phyloP scores from a whole-genome alignment of 2,888 invertebrate genomes.

The Dicyrtomina minuta region DNA sequence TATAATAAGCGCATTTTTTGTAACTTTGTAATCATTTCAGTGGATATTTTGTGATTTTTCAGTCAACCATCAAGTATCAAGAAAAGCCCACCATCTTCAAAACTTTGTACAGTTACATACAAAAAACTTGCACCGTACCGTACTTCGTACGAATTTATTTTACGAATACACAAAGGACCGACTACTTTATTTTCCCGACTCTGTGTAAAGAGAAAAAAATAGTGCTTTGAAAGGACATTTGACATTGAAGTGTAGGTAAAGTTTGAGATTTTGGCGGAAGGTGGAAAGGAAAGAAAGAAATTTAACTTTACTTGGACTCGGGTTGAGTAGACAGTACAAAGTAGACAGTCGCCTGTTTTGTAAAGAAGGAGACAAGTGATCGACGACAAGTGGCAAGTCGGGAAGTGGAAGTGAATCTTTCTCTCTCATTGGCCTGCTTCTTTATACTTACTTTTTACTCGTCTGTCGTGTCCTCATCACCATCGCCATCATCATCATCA shows the following conservation, averaged over 20 bases:
- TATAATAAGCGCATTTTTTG: too few species aligned
- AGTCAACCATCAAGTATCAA: too few species aligned
- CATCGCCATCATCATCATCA: neutral
- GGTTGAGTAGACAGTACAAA: neutral
- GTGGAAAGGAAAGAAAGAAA: neutral
- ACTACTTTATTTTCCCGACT: too few species aligned
- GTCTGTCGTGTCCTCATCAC: neutral
- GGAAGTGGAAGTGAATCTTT: slow-evolving; percentile 11
- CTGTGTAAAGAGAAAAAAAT: too few species aligned
- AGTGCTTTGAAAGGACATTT: neutral
- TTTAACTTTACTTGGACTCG: neutral
- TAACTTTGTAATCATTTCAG: too few species aligned
- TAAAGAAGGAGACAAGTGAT: neutral
- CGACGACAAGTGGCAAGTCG: neutral
- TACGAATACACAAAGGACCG: too few species aligned
- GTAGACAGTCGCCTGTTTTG: neutral
- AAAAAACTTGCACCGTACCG: too few species aligned
- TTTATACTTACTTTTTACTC: neutral
- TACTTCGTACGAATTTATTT: too few species aligned
- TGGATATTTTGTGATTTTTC: too few species aligned
- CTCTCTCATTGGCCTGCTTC: neutral
- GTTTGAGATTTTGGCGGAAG: neutral
- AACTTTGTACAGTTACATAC: too few species aligned
- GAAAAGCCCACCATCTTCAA: too few species aligned
- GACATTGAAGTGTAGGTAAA: slow-evolving; percentile 19